Conservation (phyloP, 2,888 invertebrate species). For the Amphimallon solstitiale region DNA sequence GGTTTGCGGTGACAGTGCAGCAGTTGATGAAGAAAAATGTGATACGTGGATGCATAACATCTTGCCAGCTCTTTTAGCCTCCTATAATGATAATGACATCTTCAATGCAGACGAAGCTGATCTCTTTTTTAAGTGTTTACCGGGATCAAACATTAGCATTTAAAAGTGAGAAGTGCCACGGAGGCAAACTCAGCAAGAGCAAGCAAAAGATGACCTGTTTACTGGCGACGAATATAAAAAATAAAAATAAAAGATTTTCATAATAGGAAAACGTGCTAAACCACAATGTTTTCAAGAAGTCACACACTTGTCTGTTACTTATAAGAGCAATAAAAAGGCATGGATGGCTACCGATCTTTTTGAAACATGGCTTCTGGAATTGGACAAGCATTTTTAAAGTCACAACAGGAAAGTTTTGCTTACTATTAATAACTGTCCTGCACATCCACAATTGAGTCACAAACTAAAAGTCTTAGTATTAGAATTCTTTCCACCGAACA, state of each 20-base stretch:
- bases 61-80: neutral
- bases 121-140: constrained; percentile 7
- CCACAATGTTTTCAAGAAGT: neutral
- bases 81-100: neutral
- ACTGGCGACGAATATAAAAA: neutral
- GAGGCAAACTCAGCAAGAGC: constrained; percentile 4
- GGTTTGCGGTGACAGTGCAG: too few species aligned
- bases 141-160: neutral
- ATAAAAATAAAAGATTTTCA: neutral
- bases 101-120: neutral
- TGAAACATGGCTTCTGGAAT: constrained; percentile 1
- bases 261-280: constrained; percentile 1
- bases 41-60: constrained; percentile 5
- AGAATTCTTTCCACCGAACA: constrained; percentile 5
- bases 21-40: constrained; percentile 7
- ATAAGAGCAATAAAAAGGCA: neutral
- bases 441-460: constrained; percentile 8
- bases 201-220: neutral
- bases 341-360: neutral
- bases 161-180: constrained; percentile 9
- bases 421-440: neutral
- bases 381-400: neutral
- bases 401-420: constrained; percentile 1
- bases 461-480: neutral
- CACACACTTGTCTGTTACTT: neutral